A percentile compares a stretch with the other conserved stretches of the same genome.
Conservation (phyloP, 2,113 vertebrate genomes). For the Atrichornis clamosus region DNA sequence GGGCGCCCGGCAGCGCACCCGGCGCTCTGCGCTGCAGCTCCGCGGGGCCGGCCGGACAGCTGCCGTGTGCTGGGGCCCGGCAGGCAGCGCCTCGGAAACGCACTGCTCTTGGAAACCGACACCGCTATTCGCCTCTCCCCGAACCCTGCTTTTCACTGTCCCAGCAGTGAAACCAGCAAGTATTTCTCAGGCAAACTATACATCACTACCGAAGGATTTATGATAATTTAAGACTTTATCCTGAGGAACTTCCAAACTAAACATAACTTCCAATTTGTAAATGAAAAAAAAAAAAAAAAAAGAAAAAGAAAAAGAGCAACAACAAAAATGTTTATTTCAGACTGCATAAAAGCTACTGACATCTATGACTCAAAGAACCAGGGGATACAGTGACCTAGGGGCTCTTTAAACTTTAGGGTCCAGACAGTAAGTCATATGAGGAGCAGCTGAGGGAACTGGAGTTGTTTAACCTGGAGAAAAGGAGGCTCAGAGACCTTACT, state of each 20-base stretch:
- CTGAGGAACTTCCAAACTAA: not conserved
- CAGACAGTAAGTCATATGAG: not conserved
- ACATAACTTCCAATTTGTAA: not conserved
- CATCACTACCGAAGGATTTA: not conserved
- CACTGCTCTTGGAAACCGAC: rapidly evolving
- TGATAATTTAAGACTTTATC: not conserved
- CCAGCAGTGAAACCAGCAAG: not conserved
- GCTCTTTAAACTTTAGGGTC: not conserved
- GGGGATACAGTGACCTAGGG: not conserved
- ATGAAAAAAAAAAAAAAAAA: not conserved
- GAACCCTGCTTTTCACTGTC: rapidly evolving
- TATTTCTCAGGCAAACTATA: not conserved
- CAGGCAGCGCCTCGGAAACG: not conserved
- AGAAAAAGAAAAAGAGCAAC: no score
- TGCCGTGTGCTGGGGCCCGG: not conserved
- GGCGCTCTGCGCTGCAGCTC: not conserved
- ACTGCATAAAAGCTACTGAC: not conserved
- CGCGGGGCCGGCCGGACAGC: not conserved
- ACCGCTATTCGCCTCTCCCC: rapidly evolving
- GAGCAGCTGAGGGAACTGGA: not conserved
- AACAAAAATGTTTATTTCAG: not conserved
- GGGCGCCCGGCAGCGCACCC: not conserved
- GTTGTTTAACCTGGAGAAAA: not conserved
- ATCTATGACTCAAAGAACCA: not conserved
- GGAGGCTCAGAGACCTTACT: not conserved